Base-by-base conservation (phyloP, 2,797 vertebrate genomes). In the Gobionotothen gibberifrons region DNA sequence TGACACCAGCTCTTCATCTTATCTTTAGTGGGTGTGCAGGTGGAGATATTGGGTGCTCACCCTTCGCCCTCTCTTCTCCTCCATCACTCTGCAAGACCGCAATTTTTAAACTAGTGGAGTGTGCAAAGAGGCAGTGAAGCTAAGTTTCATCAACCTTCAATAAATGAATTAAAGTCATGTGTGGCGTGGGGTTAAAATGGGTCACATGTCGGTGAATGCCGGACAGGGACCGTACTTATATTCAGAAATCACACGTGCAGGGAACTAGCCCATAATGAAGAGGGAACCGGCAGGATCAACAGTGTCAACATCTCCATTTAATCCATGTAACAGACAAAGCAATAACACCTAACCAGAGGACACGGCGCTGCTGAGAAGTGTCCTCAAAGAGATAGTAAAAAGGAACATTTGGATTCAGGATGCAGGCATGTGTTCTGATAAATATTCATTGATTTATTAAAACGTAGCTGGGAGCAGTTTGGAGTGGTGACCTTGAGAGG, bases 361-460 rank as follows among this genome's bases (percentile, higher is more conserved):
- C 60, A 60, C 7, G 55, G 17, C 5, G 72, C 46, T 21, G 49
- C 69, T 67, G 64, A 79, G 79, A 74, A 39, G 49, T 53, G 76
- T 80, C 82, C 79, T 87, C 75, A 80, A 86, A 84, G 72, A 79
- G 73, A 80, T 79, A 75, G 79, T 78, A 65, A 89, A 89, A 71
- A 72, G 9, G 55, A 72, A 69, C 74, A 87, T 92, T 92, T 80
- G 83, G 79, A 93, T 93, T 92, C 87, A 69, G 76, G 77, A 85
- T 72, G 76, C 79, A 62, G 85, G 81, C 56, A 61, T 84, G 90
- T 70, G 78, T 80, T 78, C 84, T 87, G 84, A 91, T 94, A 93
- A 94, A 95, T 94, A 95, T 95, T 94, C 92, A 95, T 93, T 90
- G 93, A 91, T 94, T 92, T 94, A 93, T 94, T 94, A 90, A 93